Evolutionary conservation across 2,797 vertebrate species (phyloP).

Genomic region (Vespertilio murinus): DNA sequence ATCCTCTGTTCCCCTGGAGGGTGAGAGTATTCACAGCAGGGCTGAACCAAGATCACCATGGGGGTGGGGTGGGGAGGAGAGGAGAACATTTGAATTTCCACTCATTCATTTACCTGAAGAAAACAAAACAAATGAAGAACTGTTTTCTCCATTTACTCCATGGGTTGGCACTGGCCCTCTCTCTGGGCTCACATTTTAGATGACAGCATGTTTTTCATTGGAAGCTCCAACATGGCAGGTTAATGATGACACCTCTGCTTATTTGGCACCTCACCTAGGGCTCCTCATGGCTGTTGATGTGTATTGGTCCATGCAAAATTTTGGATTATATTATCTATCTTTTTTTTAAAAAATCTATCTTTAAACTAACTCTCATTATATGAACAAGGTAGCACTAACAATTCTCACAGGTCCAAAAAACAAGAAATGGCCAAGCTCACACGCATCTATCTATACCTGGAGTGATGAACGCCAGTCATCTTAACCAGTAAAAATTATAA

Average conservation of each 20-base stretch:
- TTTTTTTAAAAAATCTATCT: background rate
- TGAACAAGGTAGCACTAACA: background rate
- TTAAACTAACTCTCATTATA: too few relatives aligned
- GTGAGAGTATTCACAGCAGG: background rate
- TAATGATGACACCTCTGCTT: accelerated
- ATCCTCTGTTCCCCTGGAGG: background rate
- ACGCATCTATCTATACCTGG: accelerated
- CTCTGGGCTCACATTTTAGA: background rate
- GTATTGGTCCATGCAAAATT: background rate
- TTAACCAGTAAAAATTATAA: too few relatives aligned
- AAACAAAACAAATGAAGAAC: background rate
- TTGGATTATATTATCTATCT: background rate
- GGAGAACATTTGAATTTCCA: background rate
- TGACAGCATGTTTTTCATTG: accelerated
- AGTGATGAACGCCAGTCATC: accelerated
- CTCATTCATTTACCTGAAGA: background rate
- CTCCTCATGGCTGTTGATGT: background rate
- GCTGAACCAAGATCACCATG: too few relatives aligned
- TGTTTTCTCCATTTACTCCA: too few relatives aligned
- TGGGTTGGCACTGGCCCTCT: too few relatives aligned
- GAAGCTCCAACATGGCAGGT: accelerated
- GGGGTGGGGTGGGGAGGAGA: too few relatives aligned
- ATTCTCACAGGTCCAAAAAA: background rate
- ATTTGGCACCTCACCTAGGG: background rate
- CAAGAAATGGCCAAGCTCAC: background rate